Conservation (phyloP, 2,888 invertebrate species). For the Conomelus anceps region DNA sequence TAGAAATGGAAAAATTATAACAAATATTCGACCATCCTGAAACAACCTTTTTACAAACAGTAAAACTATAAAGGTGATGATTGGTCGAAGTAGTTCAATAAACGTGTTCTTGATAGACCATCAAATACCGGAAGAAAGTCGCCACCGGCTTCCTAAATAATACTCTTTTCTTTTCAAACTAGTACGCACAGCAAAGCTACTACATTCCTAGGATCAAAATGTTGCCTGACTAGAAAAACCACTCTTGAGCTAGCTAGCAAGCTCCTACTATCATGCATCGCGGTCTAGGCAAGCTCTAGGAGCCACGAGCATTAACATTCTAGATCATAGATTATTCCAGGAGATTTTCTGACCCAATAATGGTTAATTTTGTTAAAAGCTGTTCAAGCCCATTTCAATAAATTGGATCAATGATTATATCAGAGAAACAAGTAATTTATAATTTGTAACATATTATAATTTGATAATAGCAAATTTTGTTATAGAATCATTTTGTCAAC, state of each 20-base stretch:
- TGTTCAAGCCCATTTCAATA: no score
- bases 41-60: no score
- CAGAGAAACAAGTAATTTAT: no score
- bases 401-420: background rate
- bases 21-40: no score
- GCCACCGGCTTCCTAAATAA: background rate
- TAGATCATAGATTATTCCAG: background rate
- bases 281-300: background rate
- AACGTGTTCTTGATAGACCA: background rate
- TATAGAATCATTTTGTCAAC: no score
- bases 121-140: background rate
- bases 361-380: no score
- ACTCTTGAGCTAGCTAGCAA: background rate
- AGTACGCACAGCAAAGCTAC: background rate
- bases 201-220: background rate
- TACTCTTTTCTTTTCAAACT: background rate
- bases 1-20: no score
- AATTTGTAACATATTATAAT: no score
- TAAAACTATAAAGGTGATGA: background rate
- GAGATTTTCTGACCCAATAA: no score
- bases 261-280: background rate
- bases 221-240: background rate
- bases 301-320: background rate
- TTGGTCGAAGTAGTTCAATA: background rate
- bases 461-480: no score